These are phyloP conservation scores for Acanthurus leucopareius DNA, from an alignment of 2,797 vertebrate genomes.

Conservation along the genomic window DNA sequence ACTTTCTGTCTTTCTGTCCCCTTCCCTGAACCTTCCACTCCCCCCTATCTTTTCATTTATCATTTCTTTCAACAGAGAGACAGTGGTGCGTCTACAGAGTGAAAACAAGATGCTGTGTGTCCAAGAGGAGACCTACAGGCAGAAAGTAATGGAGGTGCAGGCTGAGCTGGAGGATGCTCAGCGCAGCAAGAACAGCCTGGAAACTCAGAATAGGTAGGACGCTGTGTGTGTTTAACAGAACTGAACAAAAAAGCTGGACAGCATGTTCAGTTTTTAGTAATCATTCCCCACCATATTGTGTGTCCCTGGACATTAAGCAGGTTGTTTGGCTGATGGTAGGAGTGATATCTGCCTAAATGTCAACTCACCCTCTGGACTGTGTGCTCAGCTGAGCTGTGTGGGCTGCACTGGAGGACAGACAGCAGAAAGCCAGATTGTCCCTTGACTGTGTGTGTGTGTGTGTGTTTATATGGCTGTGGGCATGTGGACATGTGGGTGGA, in stretches of 20 bases:
- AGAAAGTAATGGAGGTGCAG: conserved; percentile 85
- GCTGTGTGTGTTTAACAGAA: background rate
- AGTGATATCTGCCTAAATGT: conserved; percentile 83
- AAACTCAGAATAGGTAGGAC: conserved; percentile 89
- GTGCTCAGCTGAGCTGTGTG: conserved; percentile 76
- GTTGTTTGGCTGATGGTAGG: conserved; percentile 71
- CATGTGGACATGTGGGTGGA: conserved; percentile 81
- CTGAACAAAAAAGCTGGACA: background rate
- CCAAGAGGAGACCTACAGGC: conserved; percentile 88
- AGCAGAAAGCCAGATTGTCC: conserved; percentile 84
- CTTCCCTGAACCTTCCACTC: background rate
- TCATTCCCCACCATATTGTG: conserved; percentile 63
- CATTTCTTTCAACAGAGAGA: conserved; percentile 85
- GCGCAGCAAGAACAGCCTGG: conserved; percentile 87
- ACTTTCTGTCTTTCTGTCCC: background rate
- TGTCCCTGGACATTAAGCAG: conserved; percentile 70
- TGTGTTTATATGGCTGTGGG: conserved; percentile 72
- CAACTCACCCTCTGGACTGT: conserved; percentile 83
- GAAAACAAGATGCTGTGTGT: conserved; percentile 92
- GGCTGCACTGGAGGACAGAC: conserved; percentile 79
- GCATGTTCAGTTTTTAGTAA: conserved; percentile 27
- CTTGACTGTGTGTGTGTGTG: conserved; percentile 63
- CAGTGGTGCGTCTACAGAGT: conserved; percentile 88
- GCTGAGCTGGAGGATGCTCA: conserved; percentile 89
- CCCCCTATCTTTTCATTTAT: background rate